Conservation (phyloP, 2,888 invertebrate genomes). For the Tetrapedia diversipes region DNA sequence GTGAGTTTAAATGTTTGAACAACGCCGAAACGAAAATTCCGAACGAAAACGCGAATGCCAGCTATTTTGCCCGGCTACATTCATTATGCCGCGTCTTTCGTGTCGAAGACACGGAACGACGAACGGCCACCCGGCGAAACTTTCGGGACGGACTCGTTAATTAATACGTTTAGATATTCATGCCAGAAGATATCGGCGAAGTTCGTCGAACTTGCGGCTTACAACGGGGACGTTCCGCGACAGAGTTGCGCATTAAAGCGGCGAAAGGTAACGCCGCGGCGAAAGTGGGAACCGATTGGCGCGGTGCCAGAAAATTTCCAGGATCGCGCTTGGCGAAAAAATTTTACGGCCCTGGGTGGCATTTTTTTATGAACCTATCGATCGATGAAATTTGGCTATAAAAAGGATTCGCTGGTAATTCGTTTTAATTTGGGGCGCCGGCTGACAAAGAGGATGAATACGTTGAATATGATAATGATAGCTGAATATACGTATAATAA, state of each 20-base stretch:
- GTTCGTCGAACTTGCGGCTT: constrained; percentile 49
- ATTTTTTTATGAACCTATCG: constrained; percentile 12
- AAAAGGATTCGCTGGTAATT: background rate
- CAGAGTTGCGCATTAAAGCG: constrained; percentile 24
- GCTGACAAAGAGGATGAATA: background rate
- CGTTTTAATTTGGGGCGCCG: no score
- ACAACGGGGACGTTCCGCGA: constrained; percentile 30
- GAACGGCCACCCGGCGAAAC: constrained; percentile 39
- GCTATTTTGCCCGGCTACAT: constrained; percentile 35
- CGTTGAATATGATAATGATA: no score
- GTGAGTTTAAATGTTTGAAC: constrained; percentile 12
- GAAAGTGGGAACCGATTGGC: constrained; percentile 31
- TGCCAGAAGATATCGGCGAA: constrained; percentile 56
- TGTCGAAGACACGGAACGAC: constrained; percentile 40
- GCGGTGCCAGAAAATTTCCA: constrained; percentile 40
- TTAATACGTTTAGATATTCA: constrained; percentile 64
- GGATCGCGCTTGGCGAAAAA: constrained; percentile 22
- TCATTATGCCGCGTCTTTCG: constrained; percentile 35
- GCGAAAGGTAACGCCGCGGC: constrained; percentile 29
- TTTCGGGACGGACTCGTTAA: constrained; percentile 51
- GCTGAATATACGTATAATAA: no score
- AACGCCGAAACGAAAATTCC: constrained; percentile 15
- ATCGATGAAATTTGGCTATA: background rate
- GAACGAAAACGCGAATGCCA: constrained; percentile 24
- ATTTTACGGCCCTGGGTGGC: constrained; percentile 1